Evolutionary conservation across 1,140 invertebrate species (phyloP), one percentile per base, ranked within the genome.

Genomic region (Pentalonia nigronervosa): DNA sequence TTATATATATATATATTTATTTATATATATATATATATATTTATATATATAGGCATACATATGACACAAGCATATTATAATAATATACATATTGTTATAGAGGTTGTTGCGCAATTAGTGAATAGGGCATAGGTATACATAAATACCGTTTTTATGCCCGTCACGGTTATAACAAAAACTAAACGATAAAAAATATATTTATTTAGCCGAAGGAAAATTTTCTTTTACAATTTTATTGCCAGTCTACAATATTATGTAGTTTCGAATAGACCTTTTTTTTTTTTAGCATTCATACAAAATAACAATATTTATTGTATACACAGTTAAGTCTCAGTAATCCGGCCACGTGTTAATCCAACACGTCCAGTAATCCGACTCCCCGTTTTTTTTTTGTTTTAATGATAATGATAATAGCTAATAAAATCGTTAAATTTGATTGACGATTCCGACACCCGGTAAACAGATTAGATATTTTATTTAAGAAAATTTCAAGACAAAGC

Each of bases 101-200:
- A 67, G 60, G 60, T 67, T 67, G 11, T 67, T 67, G 60, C 60
- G 60, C 30, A 67, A 67, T 67, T 67, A 67, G 30, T 67, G 60
- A 4, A n/a, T n/a, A 67, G 60, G 60, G 60, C 11, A 25, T 17
- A n/a, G n/a, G 2, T 14, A 41, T 67, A 67, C n/a, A 67, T 14
- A 67, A 14, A n/a, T 67, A 67, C n/a, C 14, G 14, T 67, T 67
- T 67, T 67, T 67, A 67, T 67, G 60, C 30, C 30, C 60, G 60
- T 67, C 60, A 67, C 60, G 60, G 60, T 67, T 67, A 67, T 67
- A n/a, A 67, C 60, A 67, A 67, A 67, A 67, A 67, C n/a, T 67
- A 67, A 67, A 67, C 60, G 30, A 67, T 67, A 67, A 67, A 67
- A 67, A n/a, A 67, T 67, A 67, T 67, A 67, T 67, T 67, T 67